A percentile compares a stretch with the other conserved stretches of the same genome.
phyloP scores from a whole-genome alignment of 2,113 vertebrate genomes.

The Albula goreensis region DNA sequence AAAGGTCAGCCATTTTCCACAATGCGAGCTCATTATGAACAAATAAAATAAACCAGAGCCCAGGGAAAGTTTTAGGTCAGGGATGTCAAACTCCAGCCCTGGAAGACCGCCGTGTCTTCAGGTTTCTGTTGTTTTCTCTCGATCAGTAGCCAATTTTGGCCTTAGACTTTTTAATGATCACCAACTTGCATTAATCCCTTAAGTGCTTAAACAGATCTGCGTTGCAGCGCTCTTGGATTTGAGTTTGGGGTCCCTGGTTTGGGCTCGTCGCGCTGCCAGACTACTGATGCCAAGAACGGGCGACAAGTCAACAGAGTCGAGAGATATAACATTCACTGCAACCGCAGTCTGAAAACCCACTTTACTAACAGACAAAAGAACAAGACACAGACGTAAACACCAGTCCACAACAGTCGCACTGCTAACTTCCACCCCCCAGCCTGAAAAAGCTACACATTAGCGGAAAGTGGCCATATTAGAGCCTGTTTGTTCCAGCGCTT shows the following conservation, averaged over 20 bases:
- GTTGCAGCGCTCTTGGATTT: no score
- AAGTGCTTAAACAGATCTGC: no score
- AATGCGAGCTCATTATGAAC: conserved; percentile 55
- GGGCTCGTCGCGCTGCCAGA: conserved; percentile 54
- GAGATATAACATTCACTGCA: no score
- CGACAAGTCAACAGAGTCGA: conserved; percentile 39
- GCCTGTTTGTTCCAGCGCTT: conserved; percentile 35
- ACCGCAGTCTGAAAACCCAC: conserved; percentile 49
- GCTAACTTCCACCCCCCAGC: not conserved
- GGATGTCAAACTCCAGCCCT: no score
- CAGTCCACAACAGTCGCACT: conserved; percentile 8
- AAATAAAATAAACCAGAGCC: conserved; percentile 2
- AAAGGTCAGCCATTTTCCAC: conserved; percentile 52
- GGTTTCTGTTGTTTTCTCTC: no score
- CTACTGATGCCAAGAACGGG: not conserved
- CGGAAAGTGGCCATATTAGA: conserved; percentile 20
- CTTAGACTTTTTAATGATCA: no score
- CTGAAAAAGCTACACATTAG: conserved; percentile 46
- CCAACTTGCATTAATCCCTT: no score
- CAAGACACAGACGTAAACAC: conserved; percentile 57
- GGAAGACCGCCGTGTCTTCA: no score
- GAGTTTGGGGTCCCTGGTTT: not conserved
- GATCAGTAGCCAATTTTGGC: no score
- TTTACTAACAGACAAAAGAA: conserved; percentile 60
- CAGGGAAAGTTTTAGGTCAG: no score